A percentile compares a stretch with the other conserved stretches of the same genome.
Evolutionary conservation across 1,140 invertebrate genomes (phyloP).

Genomic region (Drosophila burlai): DNA sequence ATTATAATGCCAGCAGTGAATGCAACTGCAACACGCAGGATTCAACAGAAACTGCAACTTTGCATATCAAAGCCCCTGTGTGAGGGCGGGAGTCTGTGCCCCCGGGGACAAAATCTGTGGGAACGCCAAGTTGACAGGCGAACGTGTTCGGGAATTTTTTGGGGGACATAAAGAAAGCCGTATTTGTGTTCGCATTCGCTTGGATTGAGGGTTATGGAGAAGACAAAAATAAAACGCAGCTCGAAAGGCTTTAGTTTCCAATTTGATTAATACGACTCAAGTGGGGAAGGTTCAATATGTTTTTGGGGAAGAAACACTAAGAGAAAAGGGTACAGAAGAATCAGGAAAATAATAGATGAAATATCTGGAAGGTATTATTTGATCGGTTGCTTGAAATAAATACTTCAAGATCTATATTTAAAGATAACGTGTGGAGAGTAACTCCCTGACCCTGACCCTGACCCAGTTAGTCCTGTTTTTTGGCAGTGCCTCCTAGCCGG

Average conservation of each 20-base stretch:
- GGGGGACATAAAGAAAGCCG: background rate
- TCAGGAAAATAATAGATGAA: too few relatives aligned
- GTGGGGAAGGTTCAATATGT: slow-evolving; percentile 15
- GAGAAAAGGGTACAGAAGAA: background rate
- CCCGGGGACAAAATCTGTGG: slow-evolving; percentile 12
- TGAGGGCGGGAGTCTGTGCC: background rate
- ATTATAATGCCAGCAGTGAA: slow-evolving; percentile 44
- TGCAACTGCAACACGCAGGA: slow-evolving; percentile 10
- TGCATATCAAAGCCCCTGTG: slow-evolving; percentile 35
- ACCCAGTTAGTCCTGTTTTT: background rate
- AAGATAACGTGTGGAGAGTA: too few relatives aligned
- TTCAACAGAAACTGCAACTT: slow-evolving; percentile 15
- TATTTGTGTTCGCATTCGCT: background rate
- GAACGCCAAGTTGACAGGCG: slow-evolving; percentile 1
- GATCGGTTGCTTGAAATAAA: too few relatives aligned
- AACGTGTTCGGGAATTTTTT: slow-evolving; percentile 22
- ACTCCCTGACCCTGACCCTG: too few relatives aligned
- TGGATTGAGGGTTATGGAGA: too few relatives aligned
- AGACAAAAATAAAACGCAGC: background rate
- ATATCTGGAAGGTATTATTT: background rate
- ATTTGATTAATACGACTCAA: slow-evolving; percentile 21
- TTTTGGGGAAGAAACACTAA: background rate
- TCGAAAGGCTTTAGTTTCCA: slow-evolving; percentile 15
- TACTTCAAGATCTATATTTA: too few relatives aligned
- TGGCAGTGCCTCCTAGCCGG: background rate